Conservation (phyloP, 1,140 invertebrate species). For the Drosophila arizonae region DNA sequence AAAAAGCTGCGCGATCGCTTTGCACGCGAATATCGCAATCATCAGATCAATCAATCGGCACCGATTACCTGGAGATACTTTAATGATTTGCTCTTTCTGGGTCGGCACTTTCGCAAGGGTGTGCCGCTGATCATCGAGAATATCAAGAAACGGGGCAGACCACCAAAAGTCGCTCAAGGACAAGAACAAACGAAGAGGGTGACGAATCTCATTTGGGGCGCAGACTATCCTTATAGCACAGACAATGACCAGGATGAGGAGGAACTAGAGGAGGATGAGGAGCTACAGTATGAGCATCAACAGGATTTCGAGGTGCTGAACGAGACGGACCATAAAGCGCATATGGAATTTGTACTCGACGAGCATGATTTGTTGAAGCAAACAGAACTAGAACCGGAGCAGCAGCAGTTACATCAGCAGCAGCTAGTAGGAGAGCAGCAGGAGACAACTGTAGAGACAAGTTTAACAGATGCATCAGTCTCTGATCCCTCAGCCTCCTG, state of each 20-base stretch:
- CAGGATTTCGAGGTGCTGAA: constrained; percentile 55
- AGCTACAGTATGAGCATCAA: constrained; percentile 43
- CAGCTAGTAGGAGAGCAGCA: too few relatives aligned
- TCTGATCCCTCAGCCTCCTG: constrained; percentile 7
- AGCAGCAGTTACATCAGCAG: constrained; percentile 30
- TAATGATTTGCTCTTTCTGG: constrained; percentile 66
- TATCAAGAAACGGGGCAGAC: constrained; percentile 60
- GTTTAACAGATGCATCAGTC: not conserved
- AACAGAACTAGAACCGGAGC: constrained; percentile 26
- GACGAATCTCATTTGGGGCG: constrained; percentile 43
- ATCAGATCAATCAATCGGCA: constrained; percentile 57
- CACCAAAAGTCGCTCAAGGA: constrained; percentile 37
- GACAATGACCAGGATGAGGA: constrained; percentile 63
- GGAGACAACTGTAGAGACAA: not conserved
- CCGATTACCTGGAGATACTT: constrained; percentile 69
- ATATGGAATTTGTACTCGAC: constrained; percentile 19
- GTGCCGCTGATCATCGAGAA: constrained; percentile 62
- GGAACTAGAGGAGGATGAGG: constrained; percentile 47
- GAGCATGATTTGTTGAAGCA: constrained; percentile 15
- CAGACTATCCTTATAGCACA: constrained; percentile 62
- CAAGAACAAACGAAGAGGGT: not conserved
- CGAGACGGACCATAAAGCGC: constrained; percentile 36
- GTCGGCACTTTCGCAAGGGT: constrained; percentile 69
- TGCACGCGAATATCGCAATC: constrained; percentile 69
- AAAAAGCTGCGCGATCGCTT: constrained; percentile 77